A percentile compares a stretch with the other conserved stretches of the same genome.
phyloP scores from a whole-genome alignment of 2,113 vertebrate species.

The Podarcis muralis region DNA sequence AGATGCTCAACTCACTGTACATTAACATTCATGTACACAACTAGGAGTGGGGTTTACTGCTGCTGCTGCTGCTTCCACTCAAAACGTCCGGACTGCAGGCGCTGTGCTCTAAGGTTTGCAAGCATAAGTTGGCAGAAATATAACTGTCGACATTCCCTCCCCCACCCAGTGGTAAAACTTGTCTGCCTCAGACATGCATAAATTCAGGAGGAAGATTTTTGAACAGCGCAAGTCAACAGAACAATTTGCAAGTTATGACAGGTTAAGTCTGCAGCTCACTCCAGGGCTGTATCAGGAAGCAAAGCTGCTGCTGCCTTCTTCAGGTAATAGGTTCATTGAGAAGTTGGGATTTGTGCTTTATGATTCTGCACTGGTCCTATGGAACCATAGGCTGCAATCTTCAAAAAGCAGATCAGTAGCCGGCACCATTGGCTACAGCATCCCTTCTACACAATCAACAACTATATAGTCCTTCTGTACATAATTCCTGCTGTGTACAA shows the following conservation, averaged over 20 bases:
- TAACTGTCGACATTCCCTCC: not conserved
- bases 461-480: not conserved
- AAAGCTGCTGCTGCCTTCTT: not conserved
- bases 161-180: not conserved
- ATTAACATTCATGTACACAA: not conserved
- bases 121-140: not conserved
- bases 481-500: not conserved
- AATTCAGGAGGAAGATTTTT: not conserved
- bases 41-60: not conserved
- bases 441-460: not conserved
- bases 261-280: not conserved
- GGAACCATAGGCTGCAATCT: not conserved
- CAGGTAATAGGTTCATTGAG: not conserved
- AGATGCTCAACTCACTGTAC: not conserved
- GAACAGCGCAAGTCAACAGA: not conserved
- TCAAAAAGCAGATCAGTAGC: not conserved
- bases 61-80: not conserved
- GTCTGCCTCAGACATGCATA: not conserved
- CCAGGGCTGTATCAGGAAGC: not conserved
- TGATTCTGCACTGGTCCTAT: not conserved
- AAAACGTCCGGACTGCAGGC: not conserved
- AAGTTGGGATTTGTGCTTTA: not conserved
- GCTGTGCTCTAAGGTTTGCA: not conserved
- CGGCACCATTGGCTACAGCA: not conserved
- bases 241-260: conserved; percentile 5